These are phyloP conservation scores for Drosophila truncata DNA, from an alignment of 1,140 invertebrate genomes.

Conservation along the genomic window DNA sequence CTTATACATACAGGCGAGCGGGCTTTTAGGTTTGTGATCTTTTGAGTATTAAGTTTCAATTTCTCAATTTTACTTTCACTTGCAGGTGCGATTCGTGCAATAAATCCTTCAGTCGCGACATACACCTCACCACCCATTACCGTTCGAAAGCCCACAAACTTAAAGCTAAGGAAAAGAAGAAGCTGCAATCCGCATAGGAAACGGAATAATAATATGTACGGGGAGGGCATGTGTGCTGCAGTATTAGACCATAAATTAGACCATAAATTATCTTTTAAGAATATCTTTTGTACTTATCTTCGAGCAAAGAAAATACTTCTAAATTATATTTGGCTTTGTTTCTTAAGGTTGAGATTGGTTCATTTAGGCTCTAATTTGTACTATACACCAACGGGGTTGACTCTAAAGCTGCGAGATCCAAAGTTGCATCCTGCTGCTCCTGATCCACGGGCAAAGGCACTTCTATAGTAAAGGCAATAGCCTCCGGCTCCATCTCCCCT, in stretches of 20 bases:
- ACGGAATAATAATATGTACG: not conserved
- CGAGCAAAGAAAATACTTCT: not conserved
- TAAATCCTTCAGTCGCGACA: conserved; percentile 55
- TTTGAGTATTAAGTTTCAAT: not conserved
- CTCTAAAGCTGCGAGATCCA: conserved; percentile 18
- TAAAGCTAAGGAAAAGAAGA: conserved; percentile 27
- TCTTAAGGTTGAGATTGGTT: conserved; percentile 8
- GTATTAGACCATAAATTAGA: not conserved
- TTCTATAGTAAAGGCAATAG: conserved; percentile 27
- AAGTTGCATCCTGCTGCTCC: conserved; percentile 15
- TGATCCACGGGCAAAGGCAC: conserved; percentile 33
- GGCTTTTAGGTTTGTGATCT: conserved; percentile 51
- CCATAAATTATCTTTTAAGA: not conserved
- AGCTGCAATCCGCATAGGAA: not conserved
- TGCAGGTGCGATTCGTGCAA: conserved; percentile 57
- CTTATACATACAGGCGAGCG: conserved; percentile 64
- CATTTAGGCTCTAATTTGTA: conserved; percentile 20
- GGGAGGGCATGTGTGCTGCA: too few species aligned
- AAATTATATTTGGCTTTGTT: conserved; percentile 17
- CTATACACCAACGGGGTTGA: conserved; percentile 27
- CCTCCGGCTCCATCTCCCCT: conserved; percentile 4
- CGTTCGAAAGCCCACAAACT: conserved; percentile 64
- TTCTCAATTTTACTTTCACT: not conserved
- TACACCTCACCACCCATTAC: conserved; percentile 56
- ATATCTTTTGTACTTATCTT: not conserved